phyloP scores from a whole-genome alignment of 2,797 vertebrate species.

The Steatocranus sp. region DNA sequence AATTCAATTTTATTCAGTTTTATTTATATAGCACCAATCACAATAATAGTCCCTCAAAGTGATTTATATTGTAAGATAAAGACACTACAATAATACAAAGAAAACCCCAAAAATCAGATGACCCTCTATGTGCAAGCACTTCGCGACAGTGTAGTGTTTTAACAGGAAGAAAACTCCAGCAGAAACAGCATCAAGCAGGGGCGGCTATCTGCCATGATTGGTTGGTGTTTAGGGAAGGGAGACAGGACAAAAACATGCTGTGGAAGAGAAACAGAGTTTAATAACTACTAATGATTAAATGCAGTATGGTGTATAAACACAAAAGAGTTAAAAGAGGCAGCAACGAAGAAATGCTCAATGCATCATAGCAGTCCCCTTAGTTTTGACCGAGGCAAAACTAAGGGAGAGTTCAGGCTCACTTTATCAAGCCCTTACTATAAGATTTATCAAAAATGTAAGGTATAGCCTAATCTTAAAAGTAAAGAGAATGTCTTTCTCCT shows the following conservation, averaged over 20 bases:
- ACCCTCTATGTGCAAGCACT: neutral
- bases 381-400: neutral
- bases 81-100: neutral
- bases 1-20: neutral
- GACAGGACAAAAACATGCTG: neutral
- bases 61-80: neutral
- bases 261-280: neutral
- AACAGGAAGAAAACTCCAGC: neutral
- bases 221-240: neutral
- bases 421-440: neutral
- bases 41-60: neutral
- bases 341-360: accelerated
- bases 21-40: neutral
- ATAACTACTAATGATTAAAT: neutral
- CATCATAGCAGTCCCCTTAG: neutral
- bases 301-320: neutral
- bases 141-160: neutral
- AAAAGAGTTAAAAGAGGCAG: neutral
- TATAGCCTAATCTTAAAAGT: neutral
- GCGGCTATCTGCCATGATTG: neutral
- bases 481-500: neutral
- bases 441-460: neutral
- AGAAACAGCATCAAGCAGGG: neutral
- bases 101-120: neutral
- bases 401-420: neutral